These are phyloP conservation scores for Allophyes oxyacanthae DNA, from an alignment of 2,888 invertebrate species.

Conservation along the genomic window DNA sequence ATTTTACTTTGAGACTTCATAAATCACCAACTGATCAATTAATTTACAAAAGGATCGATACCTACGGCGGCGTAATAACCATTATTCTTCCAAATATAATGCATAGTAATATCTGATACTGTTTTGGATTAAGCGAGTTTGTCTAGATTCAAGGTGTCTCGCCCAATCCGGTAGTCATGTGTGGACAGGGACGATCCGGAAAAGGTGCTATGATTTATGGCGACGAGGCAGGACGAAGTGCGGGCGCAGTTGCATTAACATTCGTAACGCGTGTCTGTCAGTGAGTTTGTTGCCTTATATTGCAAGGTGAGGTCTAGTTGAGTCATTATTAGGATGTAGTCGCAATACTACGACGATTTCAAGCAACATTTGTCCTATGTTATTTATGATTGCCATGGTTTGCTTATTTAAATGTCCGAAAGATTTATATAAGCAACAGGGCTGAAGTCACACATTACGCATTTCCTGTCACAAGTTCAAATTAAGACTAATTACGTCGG, in stretches of 20 bases:
- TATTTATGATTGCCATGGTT: too few species aligned
- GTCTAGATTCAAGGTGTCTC: slow-evolving; percentile 42
- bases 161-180: slow-evolving; percentile 61
- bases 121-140: slow-evolving; percentile 42
- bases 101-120: slow-evolving; percentile 12
- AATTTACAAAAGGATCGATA: slow-evolving; percentile 10
- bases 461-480: not conserved
- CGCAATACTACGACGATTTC: slow-evolving; percentile 33
- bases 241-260: slow-evolving; percentile 64
- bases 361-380: slow-evolving; percentile 32
- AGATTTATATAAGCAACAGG: too few species aligned
- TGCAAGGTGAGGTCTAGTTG: slow-evolving; percentile 50
- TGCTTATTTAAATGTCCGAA: too few species aligned
- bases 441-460: not conserved
- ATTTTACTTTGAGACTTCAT: slow-evolving; percentile 6
- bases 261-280: slow-evolving; percentile 65
- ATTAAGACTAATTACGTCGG: slow-evolving; percentile 10
- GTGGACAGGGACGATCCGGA: slow-evolving; percentile 68
- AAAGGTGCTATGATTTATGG: slow-evolving; percentile 79
- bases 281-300: slow-evolving; percentile 50
- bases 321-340: slow-evolving; percentile 58
- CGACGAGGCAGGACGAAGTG: slow-evolving; percentile 42
- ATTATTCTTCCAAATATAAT: slow-evolving; percentile 18
- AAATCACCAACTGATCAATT: slow-evolving; percentile 6
- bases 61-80: not conserved